phyloP scores from a whole-genome alignment of 1,140 invertebrate genomes.

The Lysiphlebus fabarum region DNA sequence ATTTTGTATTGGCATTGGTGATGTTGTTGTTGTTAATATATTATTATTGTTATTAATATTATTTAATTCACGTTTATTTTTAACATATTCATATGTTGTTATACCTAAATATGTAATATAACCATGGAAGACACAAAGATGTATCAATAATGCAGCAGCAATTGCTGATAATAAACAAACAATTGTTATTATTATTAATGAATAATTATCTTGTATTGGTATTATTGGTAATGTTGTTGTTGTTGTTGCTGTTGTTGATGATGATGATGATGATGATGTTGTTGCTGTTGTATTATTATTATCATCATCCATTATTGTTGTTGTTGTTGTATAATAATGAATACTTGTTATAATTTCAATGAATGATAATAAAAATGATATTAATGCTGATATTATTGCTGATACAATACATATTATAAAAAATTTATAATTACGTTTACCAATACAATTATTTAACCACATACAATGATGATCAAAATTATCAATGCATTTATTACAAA shows the following conservation, averaged over 20 bases:
- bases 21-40: background rate
- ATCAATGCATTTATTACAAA: constrained; percentile 95
- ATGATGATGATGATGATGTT: no score
- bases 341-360: constrained; percentile 13
- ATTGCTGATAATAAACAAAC: constrained; percentile 70
- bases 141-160: constrained; percentile 74
- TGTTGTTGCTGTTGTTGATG: constrained; percentile 18
- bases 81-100: constrained; percentile 87
- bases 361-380: constrained; percentile 61
- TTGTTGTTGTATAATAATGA: constrained; percentile 7
- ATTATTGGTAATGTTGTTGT: constrained; percentile 49
- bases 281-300: no score
- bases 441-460: constrained; percentile 97
- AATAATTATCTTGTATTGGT: constrained; percentile 58
- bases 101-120: constrained; percentile 81
- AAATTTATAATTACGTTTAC: constrained; percentile 81
- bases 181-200: constrained; percentile 64
- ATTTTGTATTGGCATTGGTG: no score
- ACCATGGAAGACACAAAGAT: constrained; percentile 86
- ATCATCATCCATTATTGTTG: constrained; percentile 40
- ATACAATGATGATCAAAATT: constrained; percentile 95
- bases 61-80: constrained; percentile 56
- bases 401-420: constrained; percentile 85
- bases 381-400: constrained; percentile 69
- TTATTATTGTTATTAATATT: background rate